Evolutionary conservation across 2,797 vertebrate genomes (phyloP).

Genomic region (Heterohyrax brucei): DNA sequence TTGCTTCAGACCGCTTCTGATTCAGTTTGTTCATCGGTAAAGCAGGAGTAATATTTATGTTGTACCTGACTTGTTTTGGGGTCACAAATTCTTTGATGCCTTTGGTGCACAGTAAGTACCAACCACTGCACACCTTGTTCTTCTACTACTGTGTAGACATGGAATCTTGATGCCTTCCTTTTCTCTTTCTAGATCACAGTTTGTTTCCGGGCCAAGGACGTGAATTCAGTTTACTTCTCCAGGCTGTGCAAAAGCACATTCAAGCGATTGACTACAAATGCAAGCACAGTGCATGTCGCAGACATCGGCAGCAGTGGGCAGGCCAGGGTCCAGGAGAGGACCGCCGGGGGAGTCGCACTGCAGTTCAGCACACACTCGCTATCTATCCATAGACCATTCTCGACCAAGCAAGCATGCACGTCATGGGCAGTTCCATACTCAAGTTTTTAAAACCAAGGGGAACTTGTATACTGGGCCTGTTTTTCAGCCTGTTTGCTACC

Average conservation of each 20-base stretch:
- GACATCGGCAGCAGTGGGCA: constrained; percentile 85
- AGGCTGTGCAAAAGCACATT: constrained; percentile 88
- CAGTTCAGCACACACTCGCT: constrained; percentile 87
- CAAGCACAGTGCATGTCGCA: constrained; percentile 92
- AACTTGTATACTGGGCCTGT: constrained; percentile 89
- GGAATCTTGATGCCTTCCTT: constrained; percentile 2
- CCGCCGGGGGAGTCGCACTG: constrained; percentile 89
- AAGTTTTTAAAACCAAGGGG: constrained; percentile 90
- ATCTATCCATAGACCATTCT: constrained; percentile 85
- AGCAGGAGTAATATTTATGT: neutral
- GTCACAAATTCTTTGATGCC: constrained; percentile 12
- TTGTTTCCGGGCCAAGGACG: constrained; percentile 82
- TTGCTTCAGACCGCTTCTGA: constrained; percentile 32
- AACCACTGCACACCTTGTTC: neutral
- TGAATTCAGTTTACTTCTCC: constrained; percentile 87
- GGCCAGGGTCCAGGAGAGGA: constrained; percentile 84
- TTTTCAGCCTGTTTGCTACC: constrained; percentile 92
- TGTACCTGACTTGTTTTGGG: neutral
- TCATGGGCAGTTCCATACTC: constrained; percentile 86
- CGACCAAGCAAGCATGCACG: constrained; percentile 90
- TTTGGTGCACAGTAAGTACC: neutral
- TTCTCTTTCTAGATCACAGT: constrained; percentile 66
- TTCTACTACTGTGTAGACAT: accelerated
- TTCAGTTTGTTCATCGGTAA: constrained; percentile 3
- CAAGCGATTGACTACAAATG: constrained; percentile 90